Base-by-base conservation (phyloP, 1,140 invertebrate species). In the Calliphora vicina region DNA sequence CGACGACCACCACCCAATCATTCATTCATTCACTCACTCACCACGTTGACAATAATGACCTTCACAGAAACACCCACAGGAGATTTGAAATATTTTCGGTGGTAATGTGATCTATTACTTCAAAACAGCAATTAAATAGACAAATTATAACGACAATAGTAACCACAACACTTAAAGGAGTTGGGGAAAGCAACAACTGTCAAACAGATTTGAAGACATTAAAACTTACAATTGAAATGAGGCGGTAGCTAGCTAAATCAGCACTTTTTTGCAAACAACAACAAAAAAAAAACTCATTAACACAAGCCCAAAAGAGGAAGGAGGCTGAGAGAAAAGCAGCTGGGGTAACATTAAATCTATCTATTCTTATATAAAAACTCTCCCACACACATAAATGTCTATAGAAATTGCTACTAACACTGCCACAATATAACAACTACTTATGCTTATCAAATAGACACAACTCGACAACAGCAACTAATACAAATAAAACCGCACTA, bases 141-240 rank as follows among this genome's bases (percentile, higher is more conserved):
- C 61, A 67, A 67, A 67, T 43, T 10, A 20, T 8, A 71, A 15
- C 73, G 42, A 35, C 73, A 29, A 76, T 35, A 35, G 35, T 12
- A 45, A 43, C 74, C 8, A 45, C 8, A 76, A 42, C 17, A 78
- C 35, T 74, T 23, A 25, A 25, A 9, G 13, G 35, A 78, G n/a
- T 43, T 20, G 2, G 26, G 10, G 35, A 35, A 35, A 35, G 74
- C 74, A 78, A 43, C 74, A 78, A 78, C 35, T 45, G 74, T 43
- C 74, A 78, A 42, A 43, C 74, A 43, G 35, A 78, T 78, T 78
- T 78, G 35, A 78, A 43, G n/a, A 43, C n/a, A 78, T 78, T 78
- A 78, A 78, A 78, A 78, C 74, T 78, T 23, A 23, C 35, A 43
- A 43, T 78, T 25, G 74, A 45, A 78, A 8, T 50, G 4, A 50